Base-by-base conservation (phyloP, 2,113 vertebrate genomes). In the Antechinus flavipes region DNA sequence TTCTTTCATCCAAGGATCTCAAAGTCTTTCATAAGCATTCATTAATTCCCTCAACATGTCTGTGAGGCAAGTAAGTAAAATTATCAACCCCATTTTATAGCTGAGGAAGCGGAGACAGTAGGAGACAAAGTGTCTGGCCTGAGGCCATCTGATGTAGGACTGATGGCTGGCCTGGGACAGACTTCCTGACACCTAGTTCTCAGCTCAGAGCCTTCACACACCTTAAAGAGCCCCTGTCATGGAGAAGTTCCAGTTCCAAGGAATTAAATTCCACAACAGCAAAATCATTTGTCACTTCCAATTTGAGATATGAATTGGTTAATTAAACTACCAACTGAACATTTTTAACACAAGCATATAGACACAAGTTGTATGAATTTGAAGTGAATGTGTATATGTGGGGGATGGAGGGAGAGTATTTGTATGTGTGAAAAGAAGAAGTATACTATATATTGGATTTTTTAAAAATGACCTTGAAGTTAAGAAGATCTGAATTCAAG, bases 171-270 rank as follows among this genome's bases (percentile, higher is more conserved):
- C 1, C 27, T n/a, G 54, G 6, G 50, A 30, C 90, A 91, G 90
- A 91, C 27, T 16, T 53, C 50, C 90, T 53, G 90, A 22, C 26
- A 19, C 61, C 61, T 19, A 76, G 61, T n/a, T 22, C 76, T 11
- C 4, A 26, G 49, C 55, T 47, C 54, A 2, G 47, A 54, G 4
- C 42, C 25, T 4, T 0, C 8, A n/a, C 2, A 0, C 4, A 0
- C 2, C n/a, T 12, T 9, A 16, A 52, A 90, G 89, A 92, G 55
- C 26, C 42, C 55, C 76, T 0, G 0, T 26, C 68, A 84, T 27
- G 10, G 3, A 46, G 26, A 52, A 19, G 9, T n/a, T 76, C 61
- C 4, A 22, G 22, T 5, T 90, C 2, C 1, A 24, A 19, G 27
- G 2, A 16, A 12, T 30, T 3, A 14, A 24, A 53, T 6, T 1